A percentile compares a stretch with the other conserved stretches of the same genome.
phyloP scores from a whole-genome alignment of 2,797 vertebrate genomes.

The Pangasius sanitwongsei region DNA sequence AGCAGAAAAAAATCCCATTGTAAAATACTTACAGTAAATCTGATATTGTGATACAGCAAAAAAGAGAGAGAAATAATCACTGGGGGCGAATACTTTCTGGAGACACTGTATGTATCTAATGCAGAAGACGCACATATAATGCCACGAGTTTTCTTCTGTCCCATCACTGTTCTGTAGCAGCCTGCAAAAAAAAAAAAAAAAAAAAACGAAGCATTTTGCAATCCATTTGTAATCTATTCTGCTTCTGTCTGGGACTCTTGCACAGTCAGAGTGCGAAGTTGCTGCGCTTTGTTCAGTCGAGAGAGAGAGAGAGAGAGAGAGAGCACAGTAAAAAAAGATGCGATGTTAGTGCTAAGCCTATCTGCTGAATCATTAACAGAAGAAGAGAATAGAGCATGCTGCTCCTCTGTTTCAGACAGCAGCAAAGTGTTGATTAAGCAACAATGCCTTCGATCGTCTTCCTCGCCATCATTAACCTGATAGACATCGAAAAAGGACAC shows the following conservation, averaged over 20 bases:
- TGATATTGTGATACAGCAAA: background rate
- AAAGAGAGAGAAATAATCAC: background rate
- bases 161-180: background rate
- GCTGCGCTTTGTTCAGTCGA: slow-evolving; percentile 17
- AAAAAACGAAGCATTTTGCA: slow-evolving; percentile 4
- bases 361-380: slow-evolving; percentile 53
- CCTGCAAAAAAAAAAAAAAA: background rate
- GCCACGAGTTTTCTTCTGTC: background rate
- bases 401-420: slow-evolving; percentile 38
- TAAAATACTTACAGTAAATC: background rate
- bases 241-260: slow-evolving; percentile 29
- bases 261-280: slow-evolving; percentile 24
- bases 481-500: slow-evolving; percentile 21
- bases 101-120: background rate
- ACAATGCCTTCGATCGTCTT: slow-evolving; percentile 29
- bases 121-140: background rate
- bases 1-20: background rate
- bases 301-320: background rate
- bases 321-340: slow-evolving; percentile 32
- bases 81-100: background rate
- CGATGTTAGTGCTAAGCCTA: slow-evolving; percentile 41
- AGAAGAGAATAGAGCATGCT: slow-evolving; percentile 18
- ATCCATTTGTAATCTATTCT: slow-evolving; percentile 27
- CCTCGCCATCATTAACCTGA: slow-evolving; percentile 49
- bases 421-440: slow-evolving; percentile 54